phyloP scores from a whole-genome alignment of 2,797 vertebrate species.

The Apogon talboti region DNA sequence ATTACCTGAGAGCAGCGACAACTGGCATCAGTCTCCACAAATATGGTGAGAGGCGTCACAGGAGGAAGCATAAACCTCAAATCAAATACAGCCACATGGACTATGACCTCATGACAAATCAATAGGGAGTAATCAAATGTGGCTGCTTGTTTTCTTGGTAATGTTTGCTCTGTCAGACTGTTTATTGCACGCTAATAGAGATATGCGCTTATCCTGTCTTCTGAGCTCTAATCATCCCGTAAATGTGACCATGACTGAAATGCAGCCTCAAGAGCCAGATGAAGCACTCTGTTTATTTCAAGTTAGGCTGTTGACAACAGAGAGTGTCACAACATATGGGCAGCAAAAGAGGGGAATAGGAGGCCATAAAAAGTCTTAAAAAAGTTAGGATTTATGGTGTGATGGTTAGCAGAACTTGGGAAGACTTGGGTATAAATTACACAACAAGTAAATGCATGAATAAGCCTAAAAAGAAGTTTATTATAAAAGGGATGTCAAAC shows the following conservation, averaged over 20 bases:
- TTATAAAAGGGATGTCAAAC: neutral
- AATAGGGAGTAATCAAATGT: conserved; percentile 44
- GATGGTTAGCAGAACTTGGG: neutral
- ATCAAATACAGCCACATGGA: conserved; percentile 46
- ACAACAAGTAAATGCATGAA: neutral
- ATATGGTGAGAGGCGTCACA: conserved; percentile 25
- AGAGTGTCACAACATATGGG: conserved; percentile 22
- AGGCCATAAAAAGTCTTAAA: conserved; percentile 27
- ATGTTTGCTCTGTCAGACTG: conserved; percentile 29
- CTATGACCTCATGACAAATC: conserved; percentile 54
- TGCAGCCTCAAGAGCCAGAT: conserved; percentile 39
- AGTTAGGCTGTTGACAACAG: conserved; percentile 44
- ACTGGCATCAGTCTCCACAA: conserved; percentile 31
- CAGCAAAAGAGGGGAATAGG: neutral
- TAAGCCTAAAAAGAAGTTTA: too few species aligned
- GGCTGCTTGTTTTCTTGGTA: conserved; percentile 24
- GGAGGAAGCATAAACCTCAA: conserved; percentile 22
- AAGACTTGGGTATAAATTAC: neutral
- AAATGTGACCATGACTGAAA: conserved; percentile 52
- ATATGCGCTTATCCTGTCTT: conserved; percentile 26
- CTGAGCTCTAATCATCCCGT: conserved; percentile 46
- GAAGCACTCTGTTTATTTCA: conserved; percentile 35
- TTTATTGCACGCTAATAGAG: conserved; percentile 53
- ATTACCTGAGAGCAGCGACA: conserved; percentile 37
- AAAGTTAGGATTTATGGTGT: neutral